Evolutionary conservation across 2,888 invertebrate genomes (phyloP), one percentile per base, ranked within the genome.

Genomic region (Caenorhabditis zanzibari): DNA sequence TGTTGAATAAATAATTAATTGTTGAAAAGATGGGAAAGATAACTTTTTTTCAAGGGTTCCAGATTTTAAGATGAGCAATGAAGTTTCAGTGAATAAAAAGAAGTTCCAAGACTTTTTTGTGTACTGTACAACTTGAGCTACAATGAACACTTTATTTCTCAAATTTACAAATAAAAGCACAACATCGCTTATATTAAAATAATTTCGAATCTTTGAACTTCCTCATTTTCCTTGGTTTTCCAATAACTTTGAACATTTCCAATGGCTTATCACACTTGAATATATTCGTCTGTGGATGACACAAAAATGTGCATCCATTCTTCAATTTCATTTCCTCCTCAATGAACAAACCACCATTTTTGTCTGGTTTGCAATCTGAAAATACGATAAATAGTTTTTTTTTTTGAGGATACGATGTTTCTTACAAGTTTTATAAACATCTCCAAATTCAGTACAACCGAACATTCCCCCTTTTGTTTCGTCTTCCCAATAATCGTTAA

Each of bases 271-370:
- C 56, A 58, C 56, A 58, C 9, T 58, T 58, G 32, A 26, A 58
- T 3, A 58, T 32, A 32, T 58, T 58, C 16, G 56, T 58, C 32
- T 58, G 56, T 14, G 56, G 56, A 58, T 58, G 56, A 6, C 56
- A 58, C 16, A 58, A 6, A 32, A 58, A 58, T 28, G 28, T 58
- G n/a, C 56, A 58, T 32, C 56, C 56, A n/a, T 58, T 58, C 1
- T 26, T 14, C 14, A 58, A 9, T 58, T 58, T 28, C 10, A 32
- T n/a, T 58, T 58, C 56, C 16, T 58, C 6, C 16, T 32, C 0
- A 12, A 32, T 19, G 47, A 1, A 1, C 32, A 58, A 16, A 32
- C n/a, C 5, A n/a, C 1, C 16, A 5, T 47, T 58, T 16, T 58
- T 32, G 10, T n/a, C 32, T 32, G 26, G 26, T 32, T 14, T 26